Evolutionary conservation across 2,888 invertebrate species (phyloP), one percentile per base, ranked within the genome.

Genomic region (Oscheius sp.): DNA sequence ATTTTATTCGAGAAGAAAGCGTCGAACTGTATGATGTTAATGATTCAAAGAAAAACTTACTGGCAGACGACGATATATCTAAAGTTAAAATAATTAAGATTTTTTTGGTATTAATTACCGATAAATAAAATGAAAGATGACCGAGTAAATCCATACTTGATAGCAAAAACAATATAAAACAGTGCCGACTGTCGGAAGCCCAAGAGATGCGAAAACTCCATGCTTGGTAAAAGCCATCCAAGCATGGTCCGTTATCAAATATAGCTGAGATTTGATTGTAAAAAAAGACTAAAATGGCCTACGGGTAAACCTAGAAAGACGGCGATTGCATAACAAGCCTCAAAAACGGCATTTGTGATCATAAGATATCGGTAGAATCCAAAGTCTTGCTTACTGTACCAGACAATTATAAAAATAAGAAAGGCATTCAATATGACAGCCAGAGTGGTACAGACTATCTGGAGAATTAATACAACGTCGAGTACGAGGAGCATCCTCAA

Each of bases 311-410:
- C 50, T 3, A 52, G 23, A 23, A 52, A 31, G n/a, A 52, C 50
- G 1, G 31, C 12, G 27, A 52, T 23, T 2, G 50, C 50, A 25
- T 20, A 52, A 25, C 12, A 5, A 10, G 23, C 17, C 31, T 52
- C 50, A 52, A 52, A 52, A 1, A 27, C 23, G 1, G 50, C 17
- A 52, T 27, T 29, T 31, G 31, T 52, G 50, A 52, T 52, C 50
- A 52, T 52, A 8, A 52, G 17, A n/a, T 52, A 52, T 31, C 31
- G 27, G 50, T 52, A 52, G 50, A 52, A 52, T 27, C 50, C 50
- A 23, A 29, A 52, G 12, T 52, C 31, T 10, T 52, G 50, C 10
- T 20, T n/a, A 27, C 50, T 52, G 27, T 52, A 23, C 8, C 31
- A 29, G 15, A 52, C 27, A 25, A 52, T 52, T 8, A 52, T 23